These are phyloP conservation scores for Seriola dumerili DNA, from an alignment of 2,113 vertebrate genomes.

Conservation along the genomic window DNA sequence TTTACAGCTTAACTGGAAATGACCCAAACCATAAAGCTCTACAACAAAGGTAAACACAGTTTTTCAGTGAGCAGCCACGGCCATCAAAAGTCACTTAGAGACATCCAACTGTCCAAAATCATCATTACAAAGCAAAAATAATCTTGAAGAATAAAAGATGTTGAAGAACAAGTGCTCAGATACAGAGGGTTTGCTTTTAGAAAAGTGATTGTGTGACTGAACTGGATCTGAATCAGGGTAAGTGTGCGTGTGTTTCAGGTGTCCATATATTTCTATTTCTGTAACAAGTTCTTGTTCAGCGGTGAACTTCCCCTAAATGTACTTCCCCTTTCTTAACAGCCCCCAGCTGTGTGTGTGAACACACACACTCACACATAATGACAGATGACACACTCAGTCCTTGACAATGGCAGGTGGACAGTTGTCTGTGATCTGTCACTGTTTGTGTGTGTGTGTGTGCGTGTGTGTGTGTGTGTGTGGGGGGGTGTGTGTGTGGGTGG, in stretches of 20 bases:
- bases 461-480: constrained; percentile 20
- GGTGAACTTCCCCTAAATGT: constrained; percentile 55
- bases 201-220: constrained; percentile 22
- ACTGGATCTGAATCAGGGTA: neutral
- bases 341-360: constrained; percentile 25
- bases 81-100: too few species aligned
- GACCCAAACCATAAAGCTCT: too few species aligned
- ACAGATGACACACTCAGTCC: constrained; percentile 39
- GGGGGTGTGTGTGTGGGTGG: constrained; percentile 27
- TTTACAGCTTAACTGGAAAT: too few species aligned
- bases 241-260: constrained; percentile 59
- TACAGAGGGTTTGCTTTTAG: neutral
- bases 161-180: neutral
- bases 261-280: constrained; percentile 48
- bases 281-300: constrained; percentile 50
- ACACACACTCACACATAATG: neutral
- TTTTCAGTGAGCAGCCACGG: too few species aligned
- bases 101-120: too few species aligned
- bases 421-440: constrained; percentile 51
- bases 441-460: constrained; percentile 21
- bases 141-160: too few species aligned
- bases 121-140: too few species aligned
- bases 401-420: constrained; percentile 58
- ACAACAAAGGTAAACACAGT: too few species aligned
- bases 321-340: constrained; percentile 71